These are phyloP conservation scores for Gonatopus flavifemur DNA, from an alignment of 1,140 invertebrate species.

Conservation along the genomic window DNA sequence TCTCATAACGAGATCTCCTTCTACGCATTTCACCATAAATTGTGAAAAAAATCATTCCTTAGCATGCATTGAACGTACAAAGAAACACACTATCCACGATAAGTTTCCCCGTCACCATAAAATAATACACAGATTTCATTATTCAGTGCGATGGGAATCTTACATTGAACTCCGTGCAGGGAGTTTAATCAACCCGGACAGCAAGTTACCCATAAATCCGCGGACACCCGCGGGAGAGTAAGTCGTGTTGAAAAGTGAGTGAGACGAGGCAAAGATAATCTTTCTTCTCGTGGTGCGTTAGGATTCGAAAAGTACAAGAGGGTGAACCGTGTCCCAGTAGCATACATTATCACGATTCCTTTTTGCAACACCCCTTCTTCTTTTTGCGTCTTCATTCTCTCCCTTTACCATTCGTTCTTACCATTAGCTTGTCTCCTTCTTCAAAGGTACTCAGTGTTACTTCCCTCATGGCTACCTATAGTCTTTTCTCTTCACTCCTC, in stretches of 20 bases:
- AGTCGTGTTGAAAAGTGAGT: conserved; percentile 3
- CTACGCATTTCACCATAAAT: too few species aligned
- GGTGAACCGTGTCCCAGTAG: conserved; percentile 32
- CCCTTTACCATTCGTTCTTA: conserved; percentile 7
- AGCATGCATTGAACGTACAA: too few species aligned
- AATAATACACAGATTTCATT: too few species aligned
- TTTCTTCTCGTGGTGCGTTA: conserved; percentile 12
- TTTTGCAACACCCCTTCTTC: too few species aligned
- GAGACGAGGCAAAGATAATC: conserved; percentile 11
- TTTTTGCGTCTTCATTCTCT: too few species aligned
- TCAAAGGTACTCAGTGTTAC: too few species aligned
- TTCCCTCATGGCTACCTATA: not conserved
- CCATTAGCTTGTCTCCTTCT: conserved; percentile 15
- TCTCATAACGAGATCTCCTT: too few species aligned
- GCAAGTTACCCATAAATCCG: conserved; percentile 13
- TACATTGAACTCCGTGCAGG: too few species aligned
- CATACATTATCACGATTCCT: conserved; percentile 37
- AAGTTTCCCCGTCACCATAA: too few species aligned
- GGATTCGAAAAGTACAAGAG: conserved; percentile 24
- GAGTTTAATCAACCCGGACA: not conserved
- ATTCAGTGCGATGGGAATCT: too few species aligned
- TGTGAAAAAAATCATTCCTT: too few species aligned
- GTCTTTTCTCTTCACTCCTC: conserved; percentile 11
- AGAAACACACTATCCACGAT: too few species aligned
- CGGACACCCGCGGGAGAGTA: conserved; percentile 10